These are phyloP conservation scores for Odontophorus gujanensis DNA, from an alignment of 2,113 vertebrate genomes.

Conservation along the genomic window DNA sequence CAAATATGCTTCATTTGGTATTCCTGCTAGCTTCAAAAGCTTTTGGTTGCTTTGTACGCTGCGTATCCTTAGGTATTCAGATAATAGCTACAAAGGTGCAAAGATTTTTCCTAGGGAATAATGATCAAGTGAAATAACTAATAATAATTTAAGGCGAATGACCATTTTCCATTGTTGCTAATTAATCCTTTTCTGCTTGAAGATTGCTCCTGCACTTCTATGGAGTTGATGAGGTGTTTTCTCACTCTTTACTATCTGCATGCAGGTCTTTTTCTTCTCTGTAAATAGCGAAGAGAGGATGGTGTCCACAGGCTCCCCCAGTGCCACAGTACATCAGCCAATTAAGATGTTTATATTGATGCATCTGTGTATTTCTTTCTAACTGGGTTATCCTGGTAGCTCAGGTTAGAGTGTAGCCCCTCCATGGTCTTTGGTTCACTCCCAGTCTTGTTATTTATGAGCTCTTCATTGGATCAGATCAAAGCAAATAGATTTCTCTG, in stretches of 20 bases:
- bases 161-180: slow-evolving; percentile 27
- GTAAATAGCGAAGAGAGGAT: slow-evolving; percentile 33
- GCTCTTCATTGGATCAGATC: slow-evolving; percentile 5
- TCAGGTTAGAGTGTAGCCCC: background rate
- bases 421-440: slow-evolving; percentile 12
- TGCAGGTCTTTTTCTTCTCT: slow-evolving; percentile 43
- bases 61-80: slow-evolving; percentile 13
- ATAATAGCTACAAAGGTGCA: slow-evolving; percentile 27
- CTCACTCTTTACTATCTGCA: slow-evolving; percentile 22
- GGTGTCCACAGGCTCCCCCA: background rate
- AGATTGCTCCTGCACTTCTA: background rate
- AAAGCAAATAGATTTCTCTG: background rate
- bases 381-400: background rate
- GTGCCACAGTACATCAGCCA: slow-evolving; percentile 8
- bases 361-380: background rate
- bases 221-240: slow-evolving; percentile 29
- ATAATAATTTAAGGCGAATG: slow-evolving; percentile 50
- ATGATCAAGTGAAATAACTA: slow-evolving; percentile 1
- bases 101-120: background rate
- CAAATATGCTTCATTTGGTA: slow-evolving; percentile 32
- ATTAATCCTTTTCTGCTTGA: slow-evolving; percentile 46
- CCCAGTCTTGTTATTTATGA: slow-evolving; percentile 1
- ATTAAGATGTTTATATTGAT: slow-evolving; percentile 46
- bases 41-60: slow-evolving; percentile 22
- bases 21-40: slow-evolving; percentile 26